These are phyloP conservation scores for Ganaspis sp. DNA, from an alignment of 1,140 invertebrate genomes.

Conservation along the genomic window DNA sequence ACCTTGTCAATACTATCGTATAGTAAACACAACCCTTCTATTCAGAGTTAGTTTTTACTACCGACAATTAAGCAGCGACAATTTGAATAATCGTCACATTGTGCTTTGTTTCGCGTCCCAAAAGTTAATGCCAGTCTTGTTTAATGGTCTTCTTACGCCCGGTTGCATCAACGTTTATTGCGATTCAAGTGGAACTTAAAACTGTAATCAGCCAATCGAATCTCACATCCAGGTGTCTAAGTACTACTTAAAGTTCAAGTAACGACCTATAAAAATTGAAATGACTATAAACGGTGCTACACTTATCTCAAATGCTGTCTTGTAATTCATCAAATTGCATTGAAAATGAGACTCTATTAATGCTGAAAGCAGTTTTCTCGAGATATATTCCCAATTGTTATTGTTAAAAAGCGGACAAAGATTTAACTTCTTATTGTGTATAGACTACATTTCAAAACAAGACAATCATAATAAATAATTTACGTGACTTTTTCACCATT, in stretches of 20 bases:
- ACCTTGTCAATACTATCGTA: not conserved
- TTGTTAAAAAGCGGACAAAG: too few species aligned
- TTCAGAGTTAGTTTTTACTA: not conserved
- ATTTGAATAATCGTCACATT: slow-evolving; percentile 1
- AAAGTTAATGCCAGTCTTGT: not conserved
- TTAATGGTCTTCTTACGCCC: not conserved
- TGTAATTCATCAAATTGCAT: slow-evolving; percentile 21
- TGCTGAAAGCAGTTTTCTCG: not conserved
- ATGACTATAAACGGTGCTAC: slow-evolving; percentile 19
- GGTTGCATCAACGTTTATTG: slow-evolving; percentile 22
- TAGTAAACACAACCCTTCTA: not conserved
- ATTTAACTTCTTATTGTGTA: too few species aligned
- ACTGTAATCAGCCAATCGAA: slow-evolving; percentile 23
- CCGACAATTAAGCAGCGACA: not conserved
- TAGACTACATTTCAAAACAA: too few species aligned
- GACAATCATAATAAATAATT: too few species aligned
- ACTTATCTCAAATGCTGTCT: slow-evolving; percentile 19
- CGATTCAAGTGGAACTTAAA: slow-evolving; percentile 24
- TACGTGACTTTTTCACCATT: not conserved
- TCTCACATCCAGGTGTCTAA: slow-evolving; percentile 23
- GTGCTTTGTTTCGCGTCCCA: not conserved
- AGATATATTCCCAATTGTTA: not conserved
- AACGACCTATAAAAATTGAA: slow-evolving; percentile 25
- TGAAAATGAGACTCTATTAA: not conserved
- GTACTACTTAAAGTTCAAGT: slow-evolving; percentile 9